Evolutionary conservation across 2,113 vertebrate genomes (phyloP).

Genomic region (Delphinus delphis): DNA sequence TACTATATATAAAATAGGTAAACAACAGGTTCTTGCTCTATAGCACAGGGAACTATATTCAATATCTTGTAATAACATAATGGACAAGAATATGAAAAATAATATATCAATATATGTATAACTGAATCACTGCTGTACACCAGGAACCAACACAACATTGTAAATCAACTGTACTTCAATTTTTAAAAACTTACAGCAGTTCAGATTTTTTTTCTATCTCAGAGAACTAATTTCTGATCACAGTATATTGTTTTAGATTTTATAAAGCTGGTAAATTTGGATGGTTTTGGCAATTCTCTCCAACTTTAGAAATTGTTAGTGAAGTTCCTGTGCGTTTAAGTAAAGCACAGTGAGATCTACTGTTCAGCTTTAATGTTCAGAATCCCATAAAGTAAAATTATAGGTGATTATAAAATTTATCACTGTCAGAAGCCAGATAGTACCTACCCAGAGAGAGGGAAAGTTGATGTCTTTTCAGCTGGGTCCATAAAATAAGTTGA

Average conservation of each 20-base stretch:
- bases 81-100: not conserved
- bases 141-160: not conserved
- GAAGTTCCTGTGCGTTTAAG: not conserved
- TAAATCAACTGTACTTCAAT: not conserved
- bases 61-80: not conserved
- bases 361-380: not conserved
- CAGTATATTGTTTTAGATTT: not conserved
- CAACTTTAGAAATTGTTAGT: not conserved
- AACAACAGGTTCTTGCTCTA: not conserved
- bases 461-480: not conserved
- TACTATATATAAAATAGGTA: not conserved
- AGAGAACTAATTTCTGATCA: not conserved
- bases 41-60: not conserved
- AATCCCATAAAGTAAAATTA: constrained; percentile 55
- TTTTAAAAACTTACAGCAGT: not conserved
- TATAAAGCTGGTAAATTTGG: not conserved
- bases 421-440: constrained; percentile 51
- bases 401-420: constrained; percentile 35
- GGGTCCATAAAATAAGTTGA: not conserved
- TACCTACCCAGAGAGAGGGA: not conserved
- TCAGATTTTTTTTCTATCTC: not conserved
- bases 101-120: not conserved
- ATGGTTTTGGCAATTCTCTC: not conserved
- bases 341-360: not conserved
- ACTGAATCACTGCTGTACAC: not conserved